phyloP scores from a whole-genome alignment of 2,113 vertebrate genomes.

The Neogobius melanostomus region DNA sequence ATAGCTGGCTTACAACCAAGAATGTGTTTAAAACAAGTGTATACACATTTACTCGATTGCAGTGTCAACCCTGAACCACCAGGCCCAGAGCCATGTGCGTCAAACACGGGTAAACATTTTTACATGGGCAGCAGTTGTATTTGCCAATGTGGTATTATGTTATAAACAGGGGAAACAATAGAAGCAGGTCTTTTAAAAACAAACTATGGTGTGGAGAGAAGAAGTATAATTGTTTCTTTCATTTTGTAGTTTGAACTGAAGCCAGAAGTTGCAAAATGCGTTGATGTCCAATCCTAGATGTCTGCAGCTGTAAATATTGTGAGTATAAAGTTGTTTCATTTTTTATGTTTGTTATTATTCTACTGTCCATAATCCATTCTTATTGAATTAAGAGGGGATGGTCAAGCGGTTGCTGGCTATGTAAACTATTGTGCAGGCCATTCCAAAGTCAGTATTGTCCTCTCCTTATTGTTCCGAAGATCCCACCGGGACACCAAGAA shows the following conservation, averaged over 20 bases:
- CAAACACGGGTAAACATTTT: not conserved
- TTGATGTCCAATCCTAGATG: not conserved
- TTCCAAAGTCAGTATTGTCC: no score
- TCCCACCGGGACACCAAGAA: no score
- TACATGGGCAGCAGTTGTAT: not conserved
- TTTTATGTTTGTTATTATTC: not conserved
- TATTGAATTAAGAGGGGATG: no score
- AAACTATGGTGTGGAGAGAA: not conserved
- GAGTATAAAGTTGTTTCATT: no score
- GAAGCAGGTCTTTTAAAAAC: not conserved
- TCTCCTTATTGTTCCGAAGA: no score
- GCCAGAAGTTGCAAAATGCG: not conserved
- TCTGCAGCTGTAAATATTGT: no score
- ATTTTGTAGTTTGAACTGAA: not conserved
- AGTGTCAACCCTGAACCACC: not conserved
- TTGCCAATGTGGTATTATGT: not conserved
- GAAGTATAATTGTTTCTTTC: not conserved
- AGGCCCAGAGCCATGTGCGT: not conserved
- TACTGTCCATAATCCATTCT: not conserved
- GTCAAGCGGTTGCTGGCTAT: no score
- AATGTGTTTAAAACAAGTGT: constrained; percentile 4
- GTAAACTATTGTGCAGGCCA: no score
- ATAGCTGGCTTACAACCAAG: not conserved
- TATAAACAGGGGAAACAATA: constrained; percentile 1
- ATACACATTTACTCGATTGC: not conserved